These are phyloP conservation scores for Glaucidium brasilianum DNA, from an alignment of 2,113 vertebrate species.

Conservation along the genomic window DNA sequence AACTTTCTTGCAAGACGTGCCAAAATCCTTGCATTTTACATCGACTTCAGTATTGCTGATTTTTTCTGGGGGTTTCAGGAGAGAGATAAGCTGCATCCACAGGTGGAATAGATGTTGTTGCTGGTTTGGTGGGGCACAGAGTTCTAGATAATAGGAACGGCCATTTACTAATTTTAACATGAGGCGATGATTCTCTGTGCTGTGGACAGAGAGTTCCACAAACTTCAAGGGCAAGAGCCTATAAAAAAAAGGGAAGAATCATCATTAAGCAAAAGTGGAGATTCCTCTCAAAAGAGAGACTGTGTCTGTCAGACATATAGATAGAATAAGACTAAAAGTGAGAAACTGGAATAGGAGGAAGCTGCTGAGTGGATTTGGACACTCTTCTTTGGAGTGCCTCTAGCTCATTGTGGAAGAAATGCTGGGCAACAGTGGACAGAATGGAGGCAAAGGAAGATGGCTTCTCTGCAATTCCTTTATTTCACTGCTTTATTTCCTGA, in stretches of 20 bases:
- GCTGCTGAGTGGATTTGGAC: neutral
- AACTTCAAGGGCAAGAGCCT: slow-evolving; percentile 69
- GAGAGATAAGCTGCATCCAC: slow-evolving; percentile 57
- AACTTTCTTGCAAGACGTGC: neutral
- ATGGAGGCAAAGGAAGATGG: neutral
- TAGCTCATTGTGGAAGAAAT: neutral
- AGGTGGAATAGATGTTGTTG: slow-evolving; percentile 35
- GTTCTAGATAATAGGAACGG: slow-evolving; percentile 67
- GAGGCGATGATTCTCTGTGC: slow-evolving; percentile 28
- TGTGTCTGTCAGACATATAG: neutral
- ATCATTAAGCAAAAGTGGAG: neutral
- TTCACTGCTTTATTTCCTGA: neutral
- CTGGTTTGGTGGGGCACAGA: slow-evolving; percentile 26
- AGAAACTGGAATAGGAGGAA: neutral
- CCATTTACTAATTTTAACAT: slow-evolving; percentile 63
- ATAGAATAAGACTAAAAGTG: neutral
- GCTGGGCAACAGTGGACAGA: neutral
- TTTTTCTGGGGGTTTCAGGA: slow-evolving; percentile 10
- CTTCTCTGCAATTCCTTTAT: neutral
- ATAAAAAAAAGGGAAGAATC: neutral
- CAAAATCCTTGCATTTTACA: slow-evolving; percentile 41
- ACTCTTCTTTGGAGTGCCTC: neutral
- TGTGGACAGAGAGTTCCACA: slow-evolving; percentile 67
- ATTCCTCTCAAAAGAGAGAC: neutral
- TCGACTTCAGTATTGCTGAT: neutral